Percentiles rank a stretch among this genome's conserved stretches.
phyloP scores from a whole-genome alignment of 2,797 vertebrate genomes.

The Uromys caudimaculatus region DNA sequence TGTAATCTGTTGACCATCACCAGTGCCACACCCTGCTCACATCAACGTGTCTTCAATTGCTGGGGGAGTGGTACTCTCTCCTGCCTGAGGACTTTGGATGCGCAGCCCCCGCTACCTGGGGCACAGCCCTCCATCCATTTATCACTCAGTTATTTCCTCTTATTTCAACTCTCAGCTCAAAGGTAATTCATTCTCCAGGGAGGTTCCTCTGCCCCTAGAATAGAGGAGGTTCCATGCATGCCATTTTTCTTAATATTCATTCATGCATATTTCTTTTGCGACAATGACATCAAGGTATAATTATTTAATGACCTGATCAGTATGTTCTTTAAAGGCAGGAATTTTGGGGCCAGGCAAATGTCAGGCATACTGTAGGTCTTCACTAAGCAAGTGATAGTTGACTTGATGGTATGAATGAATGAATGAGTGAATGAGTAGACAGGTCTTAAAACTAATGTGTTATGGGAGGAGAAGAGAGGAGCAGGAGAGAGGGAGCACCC shows the following conservation, averaged over 20 bases:
- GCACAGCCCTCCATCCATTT: neutral
- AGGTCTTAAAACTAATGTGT: neutral
- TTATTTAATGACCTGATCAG: conserved; percentile 9
- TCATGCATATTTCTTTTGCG: neutral
- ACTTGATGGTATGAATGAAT: neutral
- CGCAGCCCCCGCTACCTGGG: neutral
- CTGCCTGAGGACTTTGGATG: conserved; percentile 8
- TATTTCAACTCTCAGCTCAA: neutral
- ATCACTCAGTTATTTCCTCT: neutral
- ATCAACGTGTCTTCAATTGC: no score
- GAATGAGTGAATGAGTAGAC: neutral
- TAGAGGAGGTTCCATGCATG: neutral
- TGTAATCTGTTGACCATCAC: neutral
- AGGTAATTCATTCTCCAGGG: neutral
- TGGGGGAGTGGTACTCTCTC: neutral
- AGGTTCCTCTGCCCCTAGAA: conserved; percentile 10
- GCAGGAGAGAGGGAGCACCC: no score
- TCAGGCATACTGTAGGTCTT: neutral
- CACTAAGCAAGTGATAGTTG: neutral
- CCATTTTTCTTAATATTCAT: neutral
- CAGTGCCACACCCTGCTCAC: neutral
- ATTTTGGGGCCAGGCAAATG: neutral
- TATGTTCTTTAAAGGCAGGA: neutral
- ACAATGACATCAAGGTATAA: neutral
- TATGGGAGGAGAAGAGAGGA: no score